Base-by-base conservation (phyloP, 2,797 vertebrate species). In the Remorina albescens region DNA sequence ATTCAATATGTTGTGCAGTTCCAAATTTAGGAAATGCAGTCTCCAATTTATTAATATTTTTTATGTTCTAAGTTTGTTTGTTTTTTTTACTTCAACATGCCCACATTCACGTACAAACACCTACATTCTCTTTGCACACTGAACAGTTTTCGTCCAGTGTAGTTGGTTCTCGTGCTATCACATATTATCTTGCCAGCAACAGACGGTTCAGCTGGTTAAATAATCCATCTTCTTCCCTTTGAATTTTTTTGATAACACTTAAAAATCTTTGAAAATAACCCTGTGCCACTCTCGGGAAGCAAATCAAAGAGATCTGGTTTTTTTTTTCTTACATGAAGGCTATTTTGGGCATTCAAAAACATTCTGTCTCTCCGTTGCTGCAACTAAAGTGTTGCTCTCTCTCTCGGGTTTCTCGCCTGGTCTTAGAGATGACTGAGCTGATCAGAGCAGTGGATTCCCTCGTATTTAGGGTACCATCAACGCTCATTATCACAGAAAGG, bases 341-440 rank as follows among this genome's bases (percentile, higher is more conserved):
- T 86, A 82, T 88, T 81, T 86, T 70, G 32, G 53, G 54, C 30
- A 0, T 59, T 70, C 2, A 19, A 16, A 74, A 70, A 73, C 59
- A 71, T 30, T 79, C 84, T 41, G 61, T 18, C 54, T 71, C 41
- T 71, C 65, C 44, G 30, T 50, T 26, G 4, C 53, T 56, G 49
- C 12, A 23, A 49, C 65, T 74, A n/a, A n/a, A n/a, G n/a, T 74
- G 30, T 67, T 16, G 41, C 69, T 50, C 50, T 60, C 39, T 69
- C 54, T 64, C 39, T 64, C 67, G 30, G 26, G 10, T 71, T 54
- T 53, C 25, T 56, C 16, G 57, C 50, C 23, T 19, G 12, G 39
- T 70, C 59, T 50, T 53, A 41, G 23, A 66, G 78, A 74, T 81
- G 57, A 81, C 41, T 0, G 67, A 16, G 2, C 34, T 18, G 76